These are phyloP conservation scores for Ciconia nigra DNA, from an alignment of 2,797 vertebrate genomes.

Conservation along the genomic window DNA sequence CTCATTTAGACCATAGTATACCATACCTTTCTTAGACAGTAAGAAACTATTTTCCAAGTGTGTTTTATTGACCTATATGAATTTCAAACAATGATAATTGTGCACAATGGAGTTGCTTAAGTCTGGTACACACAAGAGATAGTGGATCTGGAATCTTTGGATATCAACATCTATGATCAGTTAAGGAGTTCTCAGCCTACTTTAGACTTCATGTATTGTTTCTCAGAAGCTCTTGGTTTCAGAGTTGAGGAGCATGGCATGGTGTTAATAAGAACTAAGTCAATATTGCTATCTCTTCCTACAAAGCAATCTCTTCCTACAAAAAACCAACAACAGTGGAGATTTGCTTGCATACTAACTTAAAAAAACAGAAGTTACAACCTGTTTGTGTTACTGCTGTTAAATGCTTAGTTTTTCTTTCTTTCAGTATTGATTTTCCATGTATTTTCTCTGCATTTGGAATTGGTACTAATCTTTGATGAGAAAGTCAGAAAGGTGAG, in stretches of 20 bases:
- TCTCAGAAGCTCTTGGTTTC: neutral
- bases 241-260: neutral
- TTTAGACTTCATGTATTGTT: neutral
- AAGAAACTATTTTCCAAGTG: neutral
- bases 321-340: neutral
- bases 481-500: neutral
- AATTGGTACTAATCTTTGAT: neutral
- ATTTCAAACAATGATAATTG: neutral
- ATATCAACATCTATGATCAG: neutral
- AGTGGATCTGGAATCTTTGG: neutral
- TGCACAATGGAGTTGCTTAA: neutral
- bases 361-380: slow-evolving; percentile 1
- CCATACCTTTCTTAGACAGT: neutral
- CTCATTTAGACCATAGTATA: neutral
- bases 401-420: neutral
- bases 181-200: neutral
- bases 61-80: neutral
- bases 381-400: neutral
- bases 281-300: neutral
- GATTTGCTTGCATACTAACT: neutral
- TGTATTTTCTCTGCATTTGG: neutral
- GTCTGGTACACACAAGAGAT: neutral
- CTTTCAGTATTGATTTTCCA: neutral
- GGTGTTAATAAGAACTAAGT: slow-evolving; percentile 31
- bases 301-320: neutral